phyloP scores from a whole-genome alignment of 1,140 invertebrate species.

The Drosophila pseudoobscura region DNA sequence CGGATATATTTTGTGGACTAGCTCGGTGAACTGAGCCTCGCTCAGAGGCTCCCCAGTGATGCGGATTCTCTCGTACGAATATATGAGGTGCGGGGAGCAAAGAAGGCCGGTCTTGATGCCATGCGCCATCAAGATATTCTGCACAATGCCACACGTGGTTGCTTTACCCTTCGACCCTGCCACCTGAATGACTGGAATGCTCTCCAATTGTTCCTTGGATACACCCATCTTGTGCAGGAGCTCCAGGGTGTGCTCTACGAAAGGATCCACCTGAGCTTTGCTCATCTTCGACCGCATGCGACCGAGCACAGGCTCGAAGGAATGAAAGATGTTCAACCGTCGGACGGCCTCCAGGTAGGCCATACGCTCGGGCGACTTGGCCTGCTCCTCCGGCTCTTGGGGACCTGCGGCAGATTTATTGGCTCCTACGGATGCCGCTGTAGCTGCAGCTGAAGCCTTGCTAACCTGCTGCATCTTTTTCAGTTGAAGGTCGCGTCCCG shows the following conservation, averaged over 20 bases:
- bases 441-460: no score
- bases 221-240: slow-evolving; percentile 50
- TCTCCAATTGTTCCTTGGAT: slow-evolving; percentile 21
- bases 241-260: slow-evolving; percentile 47
- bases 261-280: slow-evolving; percentile 26
- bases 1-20: slow-evolving; percentile 94
- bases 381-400: neutral
- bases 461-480: slow-evolving; percentile 19
- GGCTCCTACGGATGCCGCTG: no score
- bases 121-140: slow-evolving; percentile 93
- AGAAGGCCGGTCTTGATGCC: slow-evolving; percentile 97
- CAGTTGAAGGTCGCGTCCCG: slow-evolving; percentile 55
- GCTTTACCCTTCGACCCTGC: slow-evolving; percentile 84
- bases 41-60: slow-evolving; percentile 92
- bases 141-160: slow-evolving; percentile 96
- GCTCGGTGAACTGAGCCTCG: slow-evolving; percentile 88
- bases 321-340: slow-evolving; percentile 49
- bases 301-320: slow-evolving; percentile 28
- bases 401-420: neutral
- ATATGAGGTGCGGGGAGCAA: slow-evolving; percentile 96
- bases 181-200: slow-evolving; percentile 64
- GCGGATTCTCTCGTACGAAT: slow-evolving; percentile 94
- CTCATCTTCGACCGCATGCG: slow-evolving; percentile 26
- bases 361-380: slow-evolving; percentile 46
- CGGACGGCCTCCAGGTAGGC: slow-evolving; percentile 55